Evolutionary conservation across 2,888 invertebrate genomes (phyloP).

Genomic region (Drosophila engyochracea): DNA sequence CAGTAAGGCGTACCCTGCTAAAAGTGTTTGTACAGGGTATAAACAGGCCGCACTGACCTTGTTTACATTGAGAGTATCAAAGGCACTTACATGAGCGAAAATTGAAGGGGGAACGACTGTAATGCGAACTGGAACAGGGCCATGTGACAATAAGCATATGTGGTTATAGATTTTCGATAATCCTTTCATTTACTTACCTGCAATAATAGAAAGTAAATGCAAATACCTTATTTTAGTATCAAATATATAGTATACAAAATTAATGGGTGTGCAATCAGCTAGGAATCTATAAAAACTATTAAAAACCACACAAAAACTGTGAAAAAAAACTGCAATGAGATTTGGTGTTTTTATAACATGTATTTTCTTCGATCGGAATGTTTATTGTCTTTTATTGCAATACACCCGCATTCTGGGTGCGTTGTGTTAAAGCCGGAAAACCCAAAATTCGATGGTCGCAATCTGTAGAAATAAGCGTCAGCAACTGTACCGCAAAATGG

Average conservation of each 20-base stretch:
- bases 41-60: constrained; percentile 68
- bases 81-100: constrained; percentile 50
- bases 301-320: not conserved
- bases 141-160: constrained; percentile 69
- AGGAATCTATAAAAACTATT: not conserved
- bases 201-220: constrained; percentile 46
- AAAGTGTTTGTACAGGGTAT: constrained; percentile 23
- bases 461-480: constrained; percentile 23
- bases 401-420: constrained; percentile 32
- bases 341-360: not conserved
- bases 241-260: not conserved
- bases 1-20: not conserved
- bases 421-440: constrained; percentile 1
- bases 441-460: constrained; percentile 16
- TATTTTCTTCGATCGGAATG: not conserved
- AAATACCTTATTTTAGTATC: not conserved
- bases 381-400: constrained; percentile 17
- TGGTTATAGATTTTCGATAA: constrained; percentile 57
- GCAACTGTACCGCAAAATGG: constrained; percentile 26
- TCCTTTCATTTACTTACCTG: constrained; percentile 70
- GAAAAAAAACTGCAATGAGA: not conserved
- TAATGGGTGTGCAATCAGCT: not conserved
- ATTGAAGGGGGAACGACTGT: constrained; percentile 13
- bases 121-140: constrained; percentile 61
- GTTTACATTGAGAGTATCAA: constrained; percentile 36